Evolutionary conservation across 2,113 vertebrate genomes (phyloP), one percentile per base, ranked within the genome.

Genomic region (Chaetops frenatus): DNA sequence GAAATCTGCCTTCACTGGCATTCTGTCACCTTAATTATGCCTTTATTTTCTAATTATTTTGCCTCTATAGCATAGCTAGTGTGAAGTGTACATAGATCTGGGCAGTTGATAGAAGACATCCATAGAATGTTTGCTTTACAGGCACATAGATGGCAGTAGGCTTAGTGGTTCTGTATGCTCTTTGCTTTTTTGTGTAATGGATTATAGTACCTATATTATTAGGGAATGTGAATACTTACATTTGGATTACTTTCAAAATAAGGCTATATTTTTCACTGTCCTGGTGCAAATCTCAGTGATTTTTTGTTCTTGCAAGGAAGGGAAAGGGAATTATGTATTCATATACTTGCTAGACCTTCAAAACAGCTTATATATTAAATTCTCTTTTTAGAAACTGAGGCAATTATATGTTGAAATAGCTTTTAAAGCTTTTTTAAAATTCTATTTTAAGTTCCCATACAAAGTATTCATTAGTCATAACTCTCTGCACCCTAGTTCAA

Each of bases 371-470:
- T 73, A 24, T 94, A 65, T 80, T 61, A 83, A 94, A 80, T 56
- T 28, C 10, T 70, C 38, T 27, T 92, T 90, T 90, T 62, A 88
- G 85, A 91, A 93, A 80, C 22, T 21, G 66, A 90, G 24, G 42
- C 21, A 77, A 66, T 88, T 92, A 19, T n/a, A 54, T 69, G 18
- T 90, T 71, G 51, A 86, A 85, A 80, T 53, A 86, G 78, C 61
- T 82, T 90, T 82, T 66, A 5, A 62, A 36, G 9, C 27, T 92
- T 81, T 89, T 77, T 33, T 3, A 0, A 48, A 82, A 78, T 54
- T 89, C 87, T 95, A 86, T 95, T 96, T 91, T 93, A 94, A 90
- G 17, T 88, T 91, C 67, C 94, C 54, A 36, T 80, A 72, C 78
- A 66, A 93, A 91, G 71, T 88, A 88, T 91, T 85, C 0, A 4